Percentiles rank a stretch among this genome's conserved stretches.
Evolutionary conservation across 23 tunicate genomes (phyloP).

Genomic region (Botrylloides violaceus): DNA sequence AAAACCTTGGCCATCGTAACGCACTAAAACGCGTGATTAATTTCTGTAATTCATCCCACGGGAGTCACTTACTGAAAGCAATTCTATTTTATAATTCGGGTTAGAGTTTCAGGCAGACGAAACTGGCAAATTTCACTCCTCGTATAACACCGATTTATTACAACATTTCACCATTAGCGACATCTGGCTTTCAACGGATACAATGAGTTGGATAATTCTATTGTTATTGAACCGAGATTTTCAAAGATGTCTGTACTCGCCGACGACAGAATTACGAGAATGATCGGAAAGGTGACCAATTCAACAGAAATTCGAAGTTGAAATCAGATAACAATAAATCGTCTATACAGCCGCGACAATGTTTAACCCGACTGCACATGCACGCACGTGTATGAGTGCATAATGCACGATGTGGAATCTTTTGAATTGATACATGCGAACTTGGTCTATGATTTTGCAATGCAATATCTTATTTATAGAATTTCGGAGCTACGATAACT

Average conservation of each 20-base stretch:
- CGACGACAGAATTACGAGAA: too few species aligned
- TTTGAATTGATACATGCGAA: too few species aligned
- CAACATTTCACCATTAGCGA: neutral
- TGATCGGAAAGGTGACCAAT: too few species aligned
- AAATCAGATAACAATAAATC: too few species aligned
- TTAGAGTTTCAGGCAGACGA: neutral
- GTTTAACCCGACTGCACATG: too few species aligned
- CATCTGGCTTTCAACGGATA: neutral
- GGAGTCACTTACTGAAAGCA: neutral
- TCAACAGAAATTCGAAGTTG: too few species aligned
- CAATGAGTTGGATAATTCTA: neutral
- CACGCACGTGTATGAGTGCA: too few species aligned
- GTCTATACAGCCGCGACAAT: too few species aligned
- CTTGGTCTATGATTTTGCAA: too few species aligned
- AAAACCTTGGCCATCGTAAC: neutral
- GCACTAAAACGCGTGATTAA: neutral
- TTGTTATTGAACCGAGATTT: neutral
- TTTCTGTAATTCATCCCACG: neutral
- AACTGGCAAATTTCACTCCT: neutral
- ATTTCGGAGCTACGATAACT: too few species aligned
- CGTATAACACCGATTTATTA: neutral
- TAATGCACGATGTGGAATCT: too few species aligned
- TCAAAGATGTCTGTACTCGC: neutral
- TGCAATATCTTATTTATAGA: too few species aligned
- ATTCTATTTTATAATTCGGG: neutral